A percentile compares a stretch with the other conserved stretches of the same genome.
Conservation (phyloP, 2,113 vertebrate genomes). For the Archilochus colubris region DNA sequence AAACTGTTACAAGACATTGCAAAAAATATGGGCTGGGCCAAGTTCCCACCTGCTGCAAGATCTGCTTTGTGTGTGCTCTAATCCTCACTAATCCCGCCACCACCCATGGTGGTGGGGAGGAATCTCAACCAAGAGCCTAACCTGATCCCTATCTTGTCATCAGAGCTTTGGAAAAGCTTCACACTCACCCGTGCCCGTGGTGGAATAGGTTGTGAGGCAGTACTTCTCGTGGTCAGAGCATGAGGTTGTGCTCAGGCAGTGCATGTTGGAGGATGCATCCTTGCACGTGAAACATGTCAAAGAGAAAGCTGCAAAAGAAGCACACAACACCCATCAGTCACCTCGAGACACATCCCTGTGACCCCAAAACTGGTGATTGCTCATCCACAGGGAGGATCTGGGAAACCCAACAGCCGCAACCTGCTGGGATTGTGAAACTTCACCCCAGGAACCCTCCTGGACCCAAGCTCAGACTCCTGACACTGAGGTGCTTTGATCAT, state of each 20-base stretch:
- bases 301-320: constrained; percentile 26
- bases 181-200: not conserved
- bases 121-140: not conserved
- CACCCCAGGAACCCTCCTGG: not conserved
- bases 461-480: not conserved
- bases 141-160: not conserved
- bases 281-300: constrained; percentile 38
- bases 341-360: not conserved
- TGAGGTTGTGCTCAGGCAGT: not conserved
- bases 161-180: not conserved
- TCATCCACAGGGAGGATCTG: not conserved
- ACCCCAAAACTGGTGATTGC: not conserved
- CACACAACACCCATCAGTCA: not conserved
- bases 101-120: not conserved
- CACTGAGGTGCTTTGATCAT: not conserved
- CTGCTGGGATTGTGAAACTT: not conserved
- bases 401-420: not conserved
- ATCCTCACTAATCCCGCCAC: not conserved
- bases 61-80: not conserved
- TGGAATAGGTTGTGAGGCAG: constrained; percentile 51
- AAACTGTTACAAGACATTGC: rapidly evolving
- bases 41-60: not conserved
- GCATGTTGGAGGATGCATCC: not conserved
- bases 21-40: not conserved
- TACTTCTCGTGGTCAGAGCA: not conserved